These are phyloP conservation scores for Onychostoma macrolepis DNA, from an alignment of 2,113 vertebrate genomes.

Conservation along the genomic window DNA sequence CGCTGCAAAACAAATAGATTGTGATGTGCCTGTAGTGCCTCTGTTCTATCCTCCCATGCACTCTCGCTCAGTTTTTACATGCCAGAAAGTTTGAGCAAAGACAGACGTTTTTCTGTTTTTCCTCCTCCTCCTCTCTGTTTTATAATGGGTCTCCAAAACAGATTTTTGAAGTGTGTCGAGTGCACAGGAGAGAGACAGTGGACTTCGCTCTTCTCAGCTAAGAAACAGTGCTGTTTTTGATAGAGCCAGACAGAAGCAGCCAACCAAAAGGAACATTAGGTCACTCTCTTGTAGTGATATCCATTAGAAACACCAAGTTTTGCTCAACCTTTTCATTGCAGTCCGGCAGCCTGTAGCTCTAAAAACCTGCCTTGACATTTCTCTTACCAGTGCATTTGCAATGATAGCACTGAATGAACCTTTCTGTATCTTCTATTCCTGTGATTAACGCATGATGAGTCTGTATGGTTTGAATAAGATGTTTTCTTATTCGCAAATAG, in stretches of 20 bases:
- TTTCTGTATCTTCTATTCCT: neutral
- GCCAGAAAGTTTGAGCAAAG: neutral
- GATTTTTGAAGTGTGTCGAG: conserved; percentile 22
- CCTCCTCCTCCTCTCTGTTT: neutral
- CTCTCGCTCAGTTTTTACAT: neutral
- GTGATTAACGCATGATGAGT: neutral
- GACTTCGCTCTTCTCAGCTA: conserved; percentile 38
- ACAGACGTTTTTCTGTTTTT: neutral
- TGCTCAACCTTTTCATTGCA: neutral
- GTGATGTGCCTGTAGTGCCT: conserved; percentile 1
- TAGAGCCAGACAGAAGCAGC: conserved; percentile 43
- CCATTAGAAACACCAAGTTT: conserved; percentile 42
- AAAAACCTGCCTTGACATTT: neutral
- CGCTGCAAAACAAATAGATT: neutral
- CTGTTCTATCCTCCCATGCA: conserved; percentile 15
- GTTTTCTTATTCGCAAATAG: neutral
- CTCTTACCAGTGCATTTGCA: neutral
- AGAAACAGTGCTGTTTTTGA: conserved; percentile 29
- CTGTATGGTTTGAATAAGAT: neutral
- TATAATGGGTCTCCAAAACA: conserved; percentile 27
- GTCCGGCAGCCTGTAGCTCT: neutral
- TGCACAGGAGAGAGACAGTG: neutral
- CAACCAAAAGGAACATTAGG: conserved; percentile 45
- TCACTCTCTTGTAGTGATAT: conserved; percentile 23
- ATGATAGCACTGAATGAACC: neutral